Evolutionary conservation across 2,113 vertebrate species (phyloP).

Genomic region (Chiloscyllium plagiosum): DNA sequence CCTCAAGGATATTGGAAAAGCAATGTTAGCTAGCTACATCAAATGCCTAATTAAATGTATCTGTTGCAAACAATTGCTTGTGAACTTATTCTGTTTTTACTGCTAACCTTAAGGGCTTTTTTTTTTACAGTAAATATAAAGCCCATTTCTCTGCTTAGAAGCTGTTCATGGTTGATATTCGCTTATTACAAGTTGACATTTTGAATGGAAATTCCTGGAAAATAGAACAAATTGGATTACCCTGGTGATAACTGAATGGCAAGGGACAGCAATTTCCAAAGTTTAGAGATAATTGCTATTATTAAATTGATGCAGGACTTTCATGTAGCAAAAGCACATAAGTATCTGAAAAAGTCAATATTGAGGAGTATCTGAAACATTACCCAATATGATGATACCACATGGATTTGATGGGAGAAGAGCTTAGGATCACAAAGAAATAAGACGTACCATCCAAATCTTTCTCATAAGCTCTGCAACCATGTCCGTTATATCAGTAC

Average conservation of each 20-base stretch:
- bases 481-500: too few species aligned
- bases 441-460: too few species aligned
- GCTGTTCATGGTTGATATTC: background rate
- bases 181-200: background rate
- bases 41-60: background rate
- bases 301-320: background rate
- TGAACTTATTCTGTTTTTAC: background rate
- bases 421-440: too few species aligned
- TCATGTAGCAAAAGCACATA: too few species aligned
- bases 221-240: background rate
- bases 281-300: background rate
- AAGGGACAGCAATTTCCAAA: background rate
- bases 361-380: too few species aligned
- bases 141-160: background rate
- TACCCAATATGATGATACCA: too few species aligned
- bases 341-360: too few species aligned
- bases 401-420: too few species aligned
- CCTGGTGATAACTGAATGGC: background rate
- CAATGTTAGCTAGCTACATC: background rate
- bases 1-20: background rate
- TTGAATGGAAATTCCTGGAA: background rate
- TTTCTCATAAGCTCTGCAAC: too few species aligned
- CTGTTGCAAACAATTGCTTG: background rate
- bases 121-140: background rate
- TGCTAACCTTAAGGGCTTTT: background rate